phyloP scores from a whole-genome alignment of 2,888 invertebrate genomes.

The Labia minor region DNA sequence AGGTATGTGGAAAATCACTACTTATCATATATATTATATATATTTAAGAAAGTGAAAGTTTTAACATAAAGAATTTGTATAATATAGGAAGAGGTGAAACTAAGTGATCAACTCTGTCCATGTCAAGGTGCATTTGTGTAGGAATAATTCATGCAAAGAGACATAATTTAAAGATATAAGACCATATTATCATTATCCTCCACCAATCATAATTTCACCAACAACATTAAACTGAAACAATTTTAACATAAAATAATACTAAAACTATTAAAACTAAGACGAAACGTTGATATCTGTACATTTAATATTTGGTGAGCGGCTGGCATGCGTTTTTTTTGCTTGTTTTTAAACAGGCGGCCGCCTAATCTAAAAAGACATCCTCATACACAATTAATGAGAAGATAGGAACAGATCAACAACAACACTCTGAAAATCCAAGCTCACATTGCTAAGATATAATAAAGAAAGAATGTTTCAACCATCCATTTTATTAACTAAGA shows the following conservation, averaged over 20 bases:
- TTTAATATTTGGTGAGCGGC: neutral
- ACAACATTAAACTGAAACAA: no score
- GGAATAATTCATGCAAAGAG: neutral
- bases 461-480: no score
- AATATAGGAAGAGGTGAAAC: no score
- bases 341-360: neutral
- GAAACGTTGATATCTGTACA: neutral
- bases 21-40: no score
- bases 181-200: neutral
- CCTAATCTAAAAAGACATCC: neutral
- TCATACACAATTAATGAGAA: neutral
- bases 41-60: no score
- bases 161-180: no score
- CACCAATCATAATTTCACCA: neutral
- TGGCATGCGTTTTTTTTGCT: neutral
- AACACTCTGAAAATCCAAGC: conserved; percentile 3
- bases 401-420: neutral
- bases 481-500: no score
- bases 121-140: neutral
- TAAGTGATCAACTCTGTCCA: no score
- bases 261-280: neutral
- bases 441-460: neutral
- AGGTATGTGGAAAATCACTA: no score
- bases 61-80: no score
- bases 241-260: no score